These are phyloP conservation scores for Epirrhoe alternata DNA, from an alignment of 2,888 invertebrate genomes.

Conservation along the genomic window DNA sequence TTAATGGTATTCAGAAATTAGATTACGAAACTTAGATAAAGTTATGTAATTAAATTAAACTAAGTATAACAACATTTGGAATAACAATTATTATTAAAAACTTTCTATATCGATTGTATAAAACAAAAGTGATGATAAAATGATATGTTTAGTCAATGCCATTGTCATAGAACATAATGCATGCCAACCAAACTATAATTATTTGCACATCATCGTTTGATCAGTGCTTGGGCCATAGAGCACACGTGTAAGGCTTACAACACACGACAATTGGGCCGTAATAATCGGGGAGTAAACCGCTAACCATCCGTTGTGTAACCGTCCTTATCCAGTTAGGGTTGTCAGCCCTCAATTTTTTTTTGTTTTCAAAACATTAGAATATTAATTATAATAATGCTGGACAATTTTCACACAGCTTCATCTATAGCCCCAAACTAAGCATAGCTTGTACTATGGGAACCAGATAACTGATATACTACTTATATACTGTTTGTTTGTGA, in stretches of 20 bases:
- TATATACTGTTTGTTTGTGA: too few species aligned
- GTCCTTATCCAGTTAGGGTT: conserved; percentile 40
- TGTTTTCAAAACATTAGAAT: background rate
- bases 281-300: conserved; percentile 68
- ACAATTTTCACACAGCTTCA: too few species aligned
- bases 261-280: conserved; percentile 74
- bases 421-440: too few species aligned
- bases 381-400: too few species aligned
- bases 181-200: conserved; percentile 21
- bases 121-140: conserved; percentile 11
- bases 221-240: conserved; percentile 35
- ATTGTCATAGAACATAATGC: conserved; percentile 18
- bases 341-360: conserved; percentile 6
- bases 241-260: conserved; percentile 65
- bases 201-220: conserved; percentile 31
- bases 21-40: too few species aligned
- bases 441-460: too few species aligned
- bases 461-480: too few species aligned
- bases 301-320: conserved; percentile 54
- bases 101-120: conserved; percentile 6
- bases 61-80: background rate
- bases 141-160: conserved; percentile 11
- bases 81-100: conserved; percentile 9
- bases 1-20: too few species aligned
- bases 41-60: background rate